Evolutionary conservation across 2,888 invertebrate species (phyloP), one percentile per base, ranked within the genome.

Genomic region (Parelbella ahira): DNA sequence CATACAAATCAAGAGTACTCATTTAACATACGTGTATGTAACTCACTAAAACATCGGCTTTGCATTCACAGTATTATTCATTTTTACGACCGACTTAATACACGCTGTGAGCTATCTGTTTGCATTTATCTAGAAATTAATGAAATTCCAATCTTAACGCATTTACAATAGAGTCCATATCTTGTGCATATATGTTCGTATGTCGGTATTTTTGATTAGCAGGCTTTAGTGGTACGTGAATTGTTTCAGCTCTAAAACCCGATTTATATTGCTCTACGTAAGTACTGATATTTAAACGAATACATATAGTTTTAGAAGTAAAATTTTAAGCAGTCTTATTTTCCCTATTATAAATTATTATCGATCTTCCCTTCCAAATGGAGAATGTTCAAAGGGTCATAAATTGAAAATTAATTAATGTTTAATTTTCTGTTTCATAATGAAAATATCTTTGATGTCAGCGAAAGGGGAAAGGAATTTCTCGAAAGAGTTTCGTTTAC

Each of bases 41-140:
- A 42, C 47, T 49, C 43, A 34, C 37, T 50, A 48, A 50, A 60
- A 51, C 57, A 50, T 44, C 37, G 44, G 45, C 54, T 51, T 66
- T 61, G 64, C 63, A 57, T 63, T 63, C 53, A 51, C 20, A 24
- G 60, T 66, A 61, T 69, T 73, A 68, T 67, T 63, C 63, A 64
- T 68, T 72, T 78, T 79, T 76, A 79, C 68, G 72, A 73, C 64
- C 52, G 20, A 63, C 59, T 63, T 73, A 63, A 72, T 72, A 70
- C 71, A 69, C 60, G 54, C 56, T 57, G 59, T 58, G 53, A 54
- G 60, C 62, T 57, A 53, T 53, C 48, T 45, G 13, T 12, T 46
- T 61, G 48, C 58, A 33, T 15, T 48, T 21, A 41, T 47, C 19
- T 46, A 34, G 27, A 37, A 25, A 4, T 30, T n/a, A n/a, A n/a